Conservation (phyloP, 2,888 invertebrate genomes). For the Pecten maximus region DNA sequence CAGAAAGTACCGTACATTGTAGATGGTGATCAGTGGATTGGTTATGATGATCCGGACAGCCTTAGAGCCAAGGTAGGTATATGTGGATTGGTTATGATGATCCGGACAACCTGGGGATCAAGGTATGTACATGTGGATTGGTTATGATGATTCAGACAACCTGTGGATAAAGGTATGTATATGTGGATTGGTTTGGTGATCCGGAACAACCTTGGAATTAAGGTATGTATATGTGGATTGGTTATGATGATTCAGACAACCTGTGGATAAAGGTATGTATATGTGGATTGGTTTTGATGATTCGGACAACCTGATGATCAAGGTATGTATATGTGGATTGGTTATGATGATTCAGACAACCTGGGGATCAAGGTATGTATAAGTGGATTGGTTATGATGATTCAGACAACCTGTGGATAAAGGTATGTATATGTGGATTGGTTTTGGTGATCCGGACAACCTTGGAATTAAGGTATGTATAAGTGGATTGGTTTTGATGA, state of each 20-base stretch:
- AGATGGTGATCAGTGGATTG: conserved; percentile 70
- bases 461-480: too few relatives aligned
- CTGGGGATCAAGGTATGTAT: too few relatives aligned
- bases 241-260: too few relatives aligned
- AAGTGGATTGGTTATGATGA: too few relatives aligned
- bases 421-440: too few relatives aligned
- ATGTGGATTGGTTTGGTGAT: conserved; percentile 64
- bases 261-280: too few relatives aligned
- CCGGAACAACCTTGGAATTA: conserved; percentile 66
- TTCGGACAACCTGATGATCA: conserved; percentile 63
- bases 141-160: conserved; percentile 72
- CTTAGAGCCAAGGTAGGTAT: conserved; percentile 68
- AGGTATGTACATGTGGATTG: conserved; percentile 50
- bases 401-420: too few relatives aligned
- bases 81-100: conserved; percentile 68
- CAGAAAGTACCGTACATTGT: conserved; percentile 86
- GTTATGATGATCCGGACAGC: conserved; percentile 73
- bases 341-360: too few relatives aligned
- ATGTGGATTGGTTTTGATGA: conserved; percentile 70
- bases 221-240: conserved; percentile 47
- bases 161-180: conserved; percentile 62
- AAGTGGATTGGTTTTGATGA: too few relatives aligned
- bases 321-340: conserved; percentile 61
- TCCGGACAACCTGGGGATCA: conserved; percentile 66
- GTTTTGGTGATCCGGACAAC: too few relatives aligned